phyloP scores from a whole-genome alignment of 1,140 invertebrate species.

The Meloidogyne floridensis region DNA sequence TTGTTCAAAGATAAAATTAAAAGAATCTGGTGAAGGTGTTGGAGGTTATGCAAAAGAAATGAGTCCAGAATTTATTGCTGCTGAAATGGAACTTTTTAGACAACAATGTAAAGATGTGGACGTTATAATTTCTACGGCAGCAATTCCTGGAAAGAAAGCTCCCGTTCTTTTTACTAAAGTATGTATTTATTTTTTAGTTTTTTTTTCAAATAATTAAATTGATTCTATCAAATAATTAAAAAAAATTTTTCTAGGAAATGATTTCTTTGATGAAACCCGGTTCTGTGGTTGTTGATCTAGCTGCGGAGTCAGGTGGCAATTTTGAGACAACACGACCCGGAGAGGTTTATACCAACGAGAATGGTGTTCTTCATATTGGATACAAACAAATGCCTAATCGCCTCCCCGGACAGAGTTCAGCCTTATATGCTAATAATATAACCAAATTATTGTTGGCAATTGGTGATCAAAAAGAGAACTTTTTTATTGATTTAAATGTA shows the following conservation, averaged over 20 bases:
- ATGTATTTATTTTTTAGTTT: constrained; percentile 31
- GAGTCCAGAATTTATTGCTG: constrained; percentile 83
- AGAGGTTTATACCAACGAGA: constrained; percentile 74
- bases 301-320: constrained; percentile 85
- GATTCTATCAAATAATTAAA: neutral
- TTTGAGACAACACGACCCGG: constrained; percentile 81
- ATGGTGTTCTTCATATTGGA: constrained; percentile 81
- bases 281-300: constrained; percentile 84
- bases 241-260: constrained; percentile 75
- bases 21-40: constrained; percentile 81
- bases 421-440: constrained; percentile 86
- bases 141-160: constrained; percentile 84
- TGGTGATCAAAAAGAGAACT: constrained; percentile 74
- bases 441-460: constrained; percentile 83
- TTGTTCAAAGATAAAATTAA: constrained; percentile 51
- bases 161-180: constrained; percentile 78
- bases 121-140: constrained; percentile 82
- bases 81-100: constrained; percentile 82
- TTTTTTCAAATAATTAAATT: too few relatives aligned
- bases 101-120: constrained; percentile 79
- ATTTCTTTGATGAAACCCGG: constrained; percentile 83
- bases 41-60: constrained; percentile 88
- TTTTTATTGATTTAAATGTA: constrained; percentile 74
- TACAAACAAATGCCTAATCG: constrained; percentile 79
- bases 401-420: constrained; percentile 82